Base-by-base conservation (phyloP, 2,113 vertebrate species). In the Coregonus clupeaformis region DNA sequence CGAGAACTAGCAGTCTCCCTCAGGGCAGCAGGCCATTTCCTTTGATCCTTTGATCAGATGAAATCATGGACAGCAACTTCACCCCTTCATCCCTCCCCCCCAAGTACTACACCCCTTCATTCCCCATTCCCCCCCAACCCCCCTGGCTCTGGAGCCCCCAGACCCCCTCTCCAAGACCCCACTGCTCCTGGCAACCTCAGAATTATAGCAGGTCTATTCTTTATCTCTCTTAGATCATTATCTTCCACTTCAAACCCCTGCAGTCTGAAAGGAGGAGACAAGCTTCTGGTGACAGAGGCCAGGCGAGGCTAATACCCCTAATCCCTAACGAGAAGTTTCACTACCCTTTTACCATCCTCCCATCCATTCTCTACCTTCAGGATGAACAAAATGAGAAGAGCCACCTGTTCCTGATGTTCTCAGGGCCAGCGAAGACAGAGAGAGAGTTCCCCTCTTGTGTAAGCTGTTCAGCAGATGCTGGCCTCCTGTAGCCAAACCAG, bases 31-130 rank as follows among this genome's bases (percentile, higher is more conserved):
- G 72, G 63, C 75, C 59, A 63, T 68, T 69, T 74, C 59, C 90
- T 93, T 92, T 92, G 90, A 92, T 93, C 88, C 77, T n/a, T n/a
- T 83, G 71, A 82, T 83, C 80, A 88, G 89, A 91, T 92, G 83
- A 81, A 86, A 90, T 91, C 89, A 86, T 13, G 80, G 82, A 84
- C 66, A 66, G 77, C 75, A 81, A 74, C 32, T 82, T 82, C 78
- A 67, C 72, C 12, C 12, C 1, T 13, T 36, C 32, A 7, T 36
- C 6, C 32, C 32, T 36, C 7, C 32, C 6, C 32, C 32, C 32
- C 32, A 36, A 9, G 36, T 42, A 42, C 36, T 42, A 9, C 36
- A 42, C 36, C 36, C 36, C 36, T 42, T 42, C 36, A 42, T 42
- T 42, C 36, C 36, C 7, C 36, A 9, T 7, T 7, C 0, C 32